Conservation (phyloP, 2,113 vertebrate species). For the Actenoides hombroni region DNA sequence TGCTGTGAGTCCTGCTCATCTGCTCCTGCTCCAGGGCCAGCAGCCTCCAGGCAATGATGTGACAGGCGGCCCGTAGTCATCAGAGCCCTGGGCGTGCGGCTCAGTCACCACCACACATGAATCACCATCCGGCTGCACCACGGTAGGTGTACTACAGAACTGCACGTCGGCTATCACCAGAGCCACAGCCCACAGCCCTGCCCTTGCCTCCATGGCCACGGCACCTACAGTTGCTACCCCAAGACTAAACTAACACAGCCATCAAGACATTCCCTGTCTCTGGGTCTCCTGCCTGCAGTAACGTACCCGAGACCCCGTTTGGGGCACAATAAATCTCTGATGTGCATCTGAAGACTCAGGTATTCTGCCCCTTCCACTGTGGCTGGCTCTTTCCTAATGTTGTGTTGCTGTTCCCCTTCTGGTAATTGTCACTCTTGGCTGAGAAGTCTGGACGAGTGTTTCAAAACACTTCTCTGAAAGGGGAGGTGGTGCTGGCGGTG, state of each 20-base stretch:
- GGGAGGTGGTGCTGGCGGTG: not conserved
- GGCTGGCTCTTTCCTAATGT: not conserved
- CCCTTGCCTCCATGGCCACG: not conserved
- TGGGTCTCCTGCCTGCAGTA: not conserved
- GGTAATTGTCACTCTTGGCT: not conserved
- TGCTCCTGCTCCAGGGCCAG: not conserved
- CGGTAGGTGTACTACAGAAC: not conserved
- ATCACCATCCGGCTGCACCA: not conserved
- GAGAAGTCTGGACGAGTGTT: not conserved
- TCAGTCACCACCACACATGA: not conserved
- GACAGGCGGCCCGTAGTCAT: not conserved
- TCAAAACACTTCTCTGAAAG: not conserved
- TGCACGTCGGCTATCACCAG: not conserved
- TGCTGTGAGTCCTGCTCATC: not conserved
- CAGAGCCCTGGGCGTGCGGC: not conserved
- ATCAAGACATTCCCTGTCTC: fast-evolving
- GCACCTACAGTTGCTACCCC: not conserved
- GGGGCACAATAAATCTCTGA: not conserved
- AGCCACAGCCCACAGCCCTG: not conserved
- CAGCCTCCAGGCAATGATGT: not conserved
- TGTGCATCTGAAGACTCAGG: not conserved
- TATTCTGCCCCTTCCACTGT: not conserved
- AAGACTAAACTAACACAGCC: not conserved
- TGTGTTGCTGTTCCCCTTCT: not conserved
- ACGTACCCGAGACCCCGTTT: fast-evolving